Conservation (phyloP, 2,888 invertebrate species). For the Drosophila greeni region DNA sequence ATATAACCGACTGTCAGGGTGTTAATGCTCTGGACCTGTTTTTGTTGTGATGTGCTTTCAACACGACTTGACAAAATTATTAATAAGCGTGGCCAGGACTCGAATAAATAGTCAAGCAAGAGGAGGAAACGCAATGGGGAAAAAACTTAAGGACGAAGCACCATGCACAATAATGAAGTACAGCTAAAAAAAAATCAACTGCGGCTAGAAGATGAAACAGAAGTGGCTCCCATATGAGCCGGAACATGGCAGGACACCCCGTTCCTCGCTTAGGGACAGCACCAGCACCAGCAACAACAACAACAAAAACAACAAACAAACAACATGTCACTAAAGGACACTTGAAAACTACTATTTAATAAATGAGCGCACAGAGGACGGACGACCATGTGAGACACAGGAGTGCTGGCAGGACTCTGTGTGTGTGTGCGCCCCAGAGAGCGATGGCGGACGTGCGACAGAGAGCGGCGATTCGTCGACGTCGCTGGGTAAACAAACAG, state of each 20-base stretch:
- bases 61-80: constrained; percentile 64
- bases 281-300: constrained; percentile 17
- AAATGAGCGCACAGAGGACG: constrained; percentile 69
- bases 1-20: constrained; percentile 7
- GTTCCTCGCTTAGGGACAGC: constrained; percentile 45
- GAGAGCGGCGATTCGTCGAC: constrained; percentile 48
- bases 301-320: constrained; percentile 47
- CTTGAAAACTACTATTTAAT: constrained; percentile 76
- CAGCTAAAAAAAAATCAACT: constrained; percentile 36
- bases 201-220: constrained; percentile 43
- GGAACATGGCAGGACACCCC: constrained; percentile 43
- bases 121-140: constrained; percentile 11
- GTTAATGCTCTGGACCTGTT: constrained; percentile 11
- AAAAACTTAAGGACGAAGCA: constrained; percentile 18
- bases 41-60: constrained; percentile 34
- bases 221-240: constrained; percentile 57
- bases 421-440: constrained; percentile 36
- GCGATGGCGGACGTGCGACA: constrained; percentile 19
- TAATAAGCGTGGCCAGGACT: constrained; percentile 61
- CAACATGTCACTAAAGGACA: constrained; percentile 75
- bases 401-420: constrained; percentile 21
- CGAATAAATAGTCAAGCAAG: constrained; percentile 60
- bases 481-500: constrained; percentile 70
- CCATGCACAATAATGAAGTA: constrained; percentile 69
- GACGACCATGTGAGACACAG: constrained; percentile 40